Evolutionary conservation across 2,888 invertebrate species (phyloP).

Genomic region (Heliconius charithonia): DNA sequence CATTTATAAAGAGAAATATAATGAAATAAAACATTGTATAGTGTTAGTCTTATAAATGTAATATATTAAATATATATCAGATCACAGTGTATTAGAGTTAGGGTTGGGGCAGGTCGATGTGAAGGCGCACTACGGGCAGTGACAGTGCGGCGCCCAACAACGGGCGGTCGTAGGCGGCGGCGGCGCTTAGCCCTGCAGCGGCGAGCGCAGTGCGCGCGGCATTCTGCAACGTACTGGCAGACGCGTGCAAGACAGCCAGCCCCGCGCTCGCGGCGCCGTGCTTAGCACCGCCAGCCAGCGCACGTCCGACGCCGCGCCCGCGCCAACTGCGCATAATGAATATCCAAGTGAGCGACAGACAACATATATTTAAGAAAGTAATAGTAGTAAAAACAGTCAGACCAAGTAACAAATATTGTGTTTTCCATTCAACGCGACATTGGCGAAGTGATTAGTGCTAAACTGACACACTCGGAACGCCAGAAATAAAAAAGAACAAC

Average conservation of each 20-base stretch:
- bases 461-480: too few species aligned
- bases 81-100: constrained; percentile 37
- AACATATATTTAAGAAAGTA: not conserved
- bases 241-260: constrained; percentile 49
- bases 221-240: constrained; percentile 51
- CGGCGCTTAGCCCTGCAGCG: constrained; percentile 57
- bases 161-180: constrained; percentile 60
- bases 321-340: constrained; percentile 46
- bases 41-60: not conserved
- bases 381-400: too few species aligned
- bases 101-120: constrained; percentile 52
- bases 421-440: too few species aligned
- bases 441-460: too few species aligned
- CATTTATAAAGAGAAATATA: too few species aligned
- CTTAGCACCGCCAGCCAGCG: constrained; percentile 38
- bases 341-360: not conserved
- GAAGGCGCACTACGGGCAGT: constrained; percentile 59
- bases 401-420: too few species aligned
- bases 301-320: constrained; percentile 53
- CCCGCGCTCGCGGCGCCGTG: constrained; percentile 51
- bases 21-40: too few species aligned
- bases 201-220: constrained; percentile 52
- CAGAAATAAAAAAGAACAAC: too few species aligned
- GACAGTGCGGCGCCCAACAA: constrained; percentile 60
- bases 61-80: constrained; percentile 4